phyloP scores from a whole-genome alignment of 1,140 invertebrate species.

The Drosophila nebulosa region DNA sequence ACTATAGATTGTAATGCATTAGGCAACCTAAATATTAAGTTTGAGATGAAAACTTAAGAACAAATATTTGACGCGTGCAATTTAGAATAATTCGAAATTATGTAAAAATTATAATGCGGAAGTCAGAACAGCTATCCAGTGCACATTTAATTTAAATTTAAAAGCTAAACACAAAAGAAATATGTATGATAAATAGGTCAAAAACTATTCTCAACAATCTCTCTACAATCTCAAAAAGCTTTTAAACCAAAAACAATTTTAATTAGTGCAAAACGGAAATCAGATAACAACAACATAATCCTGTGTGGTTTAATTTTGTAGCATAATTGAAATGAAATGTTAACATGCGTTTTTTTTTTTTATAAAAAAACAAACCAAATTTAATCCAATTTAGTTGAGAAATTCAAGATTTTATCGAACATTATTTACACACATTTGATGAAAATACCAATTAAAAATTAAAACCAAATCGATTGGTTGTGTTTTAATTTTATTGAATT shows the following conservation, averaged over 20 bases:
- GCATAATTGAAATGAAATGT: slow-evolving; percentile 66
- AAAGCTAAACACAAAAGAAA: slow-evolving; percentile 24
- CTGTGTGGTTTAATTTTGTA: slow-evolving; percentile 57
- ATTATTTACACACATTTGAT: slow-evolving; percentile 64
- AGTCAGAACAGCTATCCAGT: neutral
- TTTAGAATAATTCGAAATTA: neutral
- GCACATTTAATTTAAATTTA: neutral
- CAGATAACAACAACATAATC: slow-evolving; percentile 8
- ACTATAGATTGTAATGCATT: too few species aligned
- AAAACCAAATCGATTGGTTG: slow-evolving; percentile 4
- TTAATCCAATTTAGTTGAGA: slow-evolving; percentile 57
- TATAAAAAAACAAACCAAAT: slow-evolving; percentile 40
- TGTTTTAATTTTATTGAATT: neutral
- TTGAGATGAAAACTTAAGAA: neutral
- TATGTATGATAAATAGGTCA: slow-evolving; percentile 2
- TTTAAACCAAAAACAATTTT: slow-evolving; percentile 42
- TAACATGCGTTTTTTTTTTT: slow-evolving; percentile 70
- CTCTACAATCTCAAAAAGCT: slow-evolving; percentile 48
- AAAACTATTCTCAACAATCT: slow-evolving; percentile 25
- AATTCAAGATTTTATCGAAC: slow-evolving; percentile 57
- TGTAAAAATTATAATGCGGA: slow-evolving; percentile 14
- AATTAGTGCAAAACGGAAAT: slow-evolving; percentile 36
- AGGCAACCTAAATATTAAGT: neutral
- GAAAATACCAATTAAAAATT: slow-evolving; percentile 59
- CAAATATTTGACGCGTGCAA: neutral